Percentiles rank a stretch among this genome's conserved stretches.
Evolutionary conservation across 2,888 invertebrate genomes (phyloP).

Genomic region (Dasypolia templi): DNA sequence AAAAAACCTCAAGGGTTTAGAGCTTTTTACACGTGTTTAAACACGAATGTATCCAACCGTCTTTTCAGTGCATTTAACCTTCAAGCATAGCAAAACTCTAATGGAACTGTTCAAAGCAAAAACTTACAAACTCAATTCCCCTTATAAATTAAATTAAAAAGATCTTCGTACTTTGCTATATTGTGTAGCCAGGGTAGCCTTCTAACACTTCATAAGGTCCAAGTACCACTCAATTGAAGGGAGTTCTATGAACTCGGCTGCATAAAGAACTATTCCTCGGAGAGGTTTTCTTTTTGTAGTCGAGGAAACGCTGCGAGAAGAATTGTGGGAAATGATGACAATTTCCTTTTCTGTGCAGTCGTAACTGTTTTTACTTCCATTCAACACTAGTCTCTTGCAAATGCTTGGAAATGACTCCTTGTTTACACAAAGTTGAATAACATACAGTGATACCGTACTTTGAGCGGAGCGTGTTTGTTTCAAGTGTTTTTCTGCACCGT

Average conservation of each 20-base stretch:
- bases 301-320: conserved; percentile 69
- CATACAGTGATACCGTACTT: conserved; percentile 41
- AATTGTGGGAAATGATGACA: conserved; percentile 78
- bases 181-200: conserved; percentile 64
- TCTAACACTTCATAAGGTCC: conserved; percentile 70
- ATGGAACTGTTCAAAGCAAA: conserved; percentile 19
- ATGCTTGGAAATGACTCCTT: conserved; percentile 57
- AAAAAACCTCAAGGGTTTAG: conserved; percentile 32
- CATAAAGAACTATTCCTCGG: conserved; percentile 73
- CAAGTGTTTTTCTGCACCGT: conserved; percentile 29
- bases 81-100: conserved; percentile 2
- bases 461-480: conserved; percentile 36
- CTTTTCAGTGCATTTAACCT: conserved; percentile 29
- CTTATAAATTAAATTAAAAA: conserved; percentile 49
- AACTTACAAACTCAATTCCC: neutral
- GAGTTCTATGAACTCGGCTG: conserved; percentile 76
- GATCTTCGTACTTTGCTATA: conserved; percentile 39
- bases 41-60: conserved; percentile 32
- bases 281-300: conserved; percentile 69
- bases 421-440: conserved; percentile 57
- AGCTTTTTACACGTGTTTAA: conserved; percentile 46
- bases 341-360: conserved; percentile 70
- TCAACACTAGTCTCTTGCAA: conserved; percentile 64
- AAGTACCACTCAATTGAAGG: conserved; percentile 72
- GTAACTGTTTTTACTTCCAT: conserved; percentile 70